Conservation (phyloP, 2,113 vertebrate genomes). For the Apodemus speciosus region DNA sequence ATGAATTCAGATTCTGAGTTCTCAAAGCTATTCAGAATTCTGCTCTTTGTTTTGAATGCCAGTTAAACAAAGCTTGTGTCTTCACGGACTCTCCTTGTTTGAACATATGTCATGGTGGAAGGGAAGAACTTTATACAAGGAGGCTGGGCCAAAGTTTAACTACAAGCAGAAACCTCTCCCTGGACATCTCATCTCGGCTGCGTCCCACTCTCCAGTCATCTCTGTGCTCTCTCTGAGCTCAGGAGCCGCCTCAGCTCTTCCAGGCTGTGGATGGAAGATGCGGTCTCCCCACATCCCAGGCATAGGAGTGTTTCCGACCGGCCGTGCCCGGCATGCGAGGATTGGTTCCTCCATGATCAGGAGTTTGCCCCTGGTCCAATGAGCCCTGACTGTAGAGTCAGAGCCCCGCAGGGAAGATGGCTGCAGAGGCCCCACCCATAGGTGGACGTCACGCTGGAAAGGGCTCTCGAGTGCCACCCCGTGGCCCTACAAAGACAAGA, state of each 20-base stretch:
- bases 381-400: background rate
- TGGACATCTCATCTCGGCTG: background rate
- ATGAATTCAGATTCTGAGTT: background rate
- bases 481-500: background rate
- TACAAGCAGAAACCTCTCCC: background rate
- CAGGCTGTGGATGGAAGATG: background rate
- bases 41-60: background rate
- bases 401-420: background rate
- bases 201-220: too few relatives aligned
- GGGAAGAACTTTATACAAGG: background rate
- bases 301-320: background rate
- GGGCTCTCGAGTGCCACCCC: background rate
- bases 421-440: background rate
- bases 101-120: background rate
- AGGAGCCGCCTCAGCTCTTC: background rate
- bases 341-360: background rate
- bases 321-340: background rate
- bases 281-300: background rate
- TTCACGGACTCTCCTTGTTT: background rate
- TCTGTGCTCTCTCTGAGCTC: background rate
- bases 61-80: background rate
- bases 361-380: background rate
- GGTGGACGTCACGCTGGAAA: background rate
- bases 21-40: background rate
- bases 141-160: background rate